Evolutionary conservation across 2,113 vertebrate species (phyloP), one percentile per base, ranked within the genome.

Genomic region (Epinephelus moara): DNA sequence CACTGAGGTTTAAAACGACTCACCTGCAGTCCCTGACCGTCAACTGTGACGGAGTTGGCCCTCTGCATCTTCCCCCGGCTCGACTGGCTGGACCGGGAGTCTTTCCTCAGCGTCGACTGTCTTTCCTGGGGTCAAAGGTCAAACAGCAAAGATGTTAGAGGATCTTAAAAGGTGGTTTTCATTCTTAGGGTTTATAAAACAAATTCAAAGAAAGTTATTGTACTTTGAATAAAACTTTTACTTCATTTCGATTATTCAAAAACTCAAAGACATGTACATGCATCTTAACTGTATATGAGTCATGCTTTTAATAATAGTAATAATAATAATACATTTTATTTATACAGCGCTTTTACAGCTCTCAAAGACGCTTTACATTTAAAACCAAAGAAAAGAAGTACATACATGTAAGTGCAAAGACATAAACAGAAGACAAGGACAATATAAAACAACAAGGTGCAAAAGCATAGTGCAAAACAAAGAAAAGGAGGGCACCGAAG

Each of bases 21-120:
- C 88, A 97, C 98, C 98, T 99, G 98, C 75, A 99, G 95, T 42
- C 97, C 97, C 94, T 98, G 97, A 40, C 97, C 98, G 70, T 99
- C 97, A 71, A 98, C 93, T 0, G 98, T 99, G 64, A 98, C 96
- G 0, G 98, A 99, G 90, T 99, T 98, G 59, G 97, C 97, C 94
- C 97, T 95, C 88, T 98, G 98, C 96, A 98, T 97, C 93, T 98
- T 98, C 79, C 93, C 97, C 75, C 94, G 87, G 70, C 97, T 93
- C 23, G 95, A 93, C 93, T 97, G 97, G 95, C 92, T 97, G 90
- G 78, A 94, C 82, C 92, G 95, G 86, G 92, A 97, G 83, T 98
- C 97, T 66, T 97, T 98, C 93, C 97, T 97, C 89, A 97, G 81
- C 0, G 97, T 98, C 18, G 97, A 89, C 91, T 97, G 97, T 74